Evolutionary conservation across 1,140 invertebrate genomes (phyloP).

Genomic region (Magallana angulata): DNA sequence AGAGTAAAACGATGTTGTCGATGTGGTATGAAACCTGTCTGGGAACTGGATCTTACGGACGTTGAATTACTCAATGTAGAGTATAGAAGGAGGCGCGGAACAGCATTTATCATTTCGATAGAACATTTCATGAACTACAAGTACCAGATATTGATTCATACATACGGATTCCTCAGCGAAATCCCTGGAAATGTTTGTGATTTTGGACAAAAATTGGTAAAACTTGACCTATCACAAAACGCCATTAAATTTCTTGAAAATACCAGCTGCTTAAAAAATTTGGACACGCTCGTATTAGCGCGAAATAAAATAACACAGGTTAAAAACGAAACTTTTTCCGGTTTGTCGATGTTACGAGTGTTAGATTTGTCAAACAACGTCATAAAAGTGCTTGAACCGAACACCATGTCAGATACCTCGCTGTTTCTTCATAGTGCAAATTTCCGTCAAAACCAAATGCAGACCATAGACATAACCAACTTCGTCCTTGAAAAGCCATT

Average conservation of each 20-base stretch:
- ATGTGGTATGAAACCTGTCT: not conserved
- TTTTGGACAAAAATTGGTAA: not conserved
- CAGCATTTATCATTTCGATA: not conserved
- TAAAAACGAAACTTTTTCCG: too few relatives aligned
- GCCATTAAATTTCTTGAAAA: not conserved
- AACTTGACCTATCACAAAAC: not conserved
- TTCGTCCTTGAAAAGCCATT: not conserved
- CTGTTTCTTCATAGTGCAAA: not conserved
- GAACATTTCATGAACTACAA: not conserved
- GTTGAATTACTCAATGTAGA: not conserved
- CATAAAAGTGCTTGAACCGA: not conserved
- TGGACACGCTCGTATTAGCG: not conserved
- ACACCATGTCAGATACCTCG: not conserved
- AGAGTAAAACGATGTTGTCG: not conserved
- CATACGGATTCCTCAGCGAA: not conserved
- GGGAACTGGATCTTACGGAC: not conserved
- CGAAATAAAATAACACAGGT: not conserved
- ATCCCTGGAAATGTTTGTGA: constrained; percentile 5
- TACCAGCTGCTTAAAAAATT: not conserved
- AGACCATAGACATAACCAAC: not conserved
- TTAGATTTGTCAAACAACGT: not conserved
- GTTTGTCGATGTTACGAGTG: not conserved
- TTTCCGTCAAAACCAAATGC: not conserved
- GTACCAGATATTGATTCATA: not conserved
- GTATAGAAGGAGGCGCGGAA: not conserved